Evolutionary conservation across 2,113 vertebrate genomes (phyloP).

Genomic region (Elgaria multicarinata): DNA sequence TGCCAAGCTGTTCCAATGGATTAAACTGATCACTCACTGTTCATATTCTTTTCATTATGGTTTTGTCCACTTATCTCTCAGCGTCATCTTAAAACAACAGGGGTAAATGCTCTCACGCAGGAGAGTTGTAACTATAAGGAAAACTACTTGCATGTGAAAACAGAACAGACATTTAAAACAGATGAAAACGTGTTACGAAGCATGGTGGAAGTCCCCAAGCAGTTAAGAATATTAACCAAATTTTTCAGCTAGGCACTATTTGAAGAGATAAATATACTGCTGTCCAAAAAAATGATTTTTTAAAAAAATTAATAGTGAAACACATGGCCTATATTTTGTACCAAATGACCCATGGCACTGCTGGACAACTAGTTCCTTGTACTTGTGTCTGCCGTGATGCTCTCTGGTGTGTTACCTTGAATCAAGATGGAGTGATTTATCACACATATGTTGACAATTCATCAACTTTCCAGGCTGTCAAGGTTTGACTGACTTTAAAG

Average conservation of each 20-base stretch:
- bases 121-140: not conserved
- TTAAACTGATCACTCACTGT: not conserved
- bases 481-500: slow-evolving; percentile 23
- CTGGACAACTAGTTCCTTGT: not conserved
- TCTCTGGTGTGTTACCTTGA: slow-evolving; percentile 26
- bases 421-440: slow-evolving; percentile 43
- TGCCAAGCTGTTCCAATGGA: not conserved
- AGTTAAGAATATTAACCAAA: not conserved
- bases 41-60: slow-evolving; percentile 9
- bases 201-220: not conserved
- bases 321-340: not conserved
- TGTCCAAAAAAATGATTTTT: slow-evolving; percentile 8
- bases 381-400: not conserved
- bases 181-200: not conserved
- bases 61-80: slow-evolving; percentile 31
- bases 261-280: not conserved
- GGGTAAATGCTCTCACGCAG: not conserved
- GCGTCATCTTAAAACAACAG: not conserved
- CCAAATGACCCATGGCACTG: not conserved
- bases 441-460: slow-evolving; percentile 57
- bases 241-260: not conserved
- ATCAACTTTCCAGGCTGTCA: slow-evolving; percentile 49
- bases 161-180: not conserved
- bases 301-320: slow-evolving; percentile 17
- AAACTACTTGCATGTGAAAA: not conserved